Base-by-base conservation (phyloP, 2,888 invertebrate species). In the Papilio demoleus region DNA sequence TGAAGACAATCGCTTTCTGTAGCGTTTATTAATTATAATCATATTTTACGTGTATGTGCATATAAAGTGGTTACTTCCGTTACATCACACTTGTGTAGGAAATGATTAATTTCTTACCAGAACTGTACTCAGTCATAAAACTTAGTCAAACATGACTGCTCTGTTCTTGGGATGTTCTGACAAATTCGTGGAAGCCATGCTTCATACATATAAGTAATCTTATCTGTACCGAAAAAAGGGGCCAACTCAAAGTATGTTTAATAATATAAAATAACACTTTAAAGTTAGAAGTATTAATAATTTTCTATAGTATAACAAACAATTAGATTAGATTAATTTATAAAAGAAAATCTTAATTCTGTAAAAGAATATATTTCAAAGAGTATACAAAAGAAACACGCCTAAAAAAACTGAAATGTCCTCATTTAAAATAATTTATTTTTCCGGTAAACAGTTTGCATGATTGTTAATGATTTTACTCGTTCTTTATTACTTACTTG, bases 61-160 rank as follows among this genome's bases (percentile, higher is more conserved):
- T 42, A 17, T 17, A 6, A 50, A 27, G 22, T 8, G 53, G n/a
- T n/a, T 27, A 53, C 14, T 50, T 50, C 24, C 50, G 24, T 63
- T 45, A 27, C 8, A 59, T 36, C 14, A 38, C 34, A 31, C 19
- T 17, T 47, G n/a, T 24, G n/a, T 24, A 64, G 64, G 64, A 64
- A 64, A 64, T 64, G 50, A 64, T 24, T 38, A 64, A 53, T 64
- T 38, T 64, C 14, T n/a, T 12, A 3, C 36, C 34, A 63, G 8
- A 34, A n/a, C n/a, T n/a, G n/a, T n/a, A n/a, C n/a, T n/a, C n/a
- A n/a, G n/a, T n/a, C 36, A 50, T 63, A 4, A 5, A 8, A 36
- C n/a, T 19, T 19, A 47, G 4, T 36, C 38, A 53, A 31, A 62
- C 50, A 24, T n/a, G 50, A 63, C 27, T 24, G n/a, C 12, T 36